Evolutionary conservation across 2,113 vertebrate species (phyloP).

Genomic region (Jaculus jaculus): DNA sequence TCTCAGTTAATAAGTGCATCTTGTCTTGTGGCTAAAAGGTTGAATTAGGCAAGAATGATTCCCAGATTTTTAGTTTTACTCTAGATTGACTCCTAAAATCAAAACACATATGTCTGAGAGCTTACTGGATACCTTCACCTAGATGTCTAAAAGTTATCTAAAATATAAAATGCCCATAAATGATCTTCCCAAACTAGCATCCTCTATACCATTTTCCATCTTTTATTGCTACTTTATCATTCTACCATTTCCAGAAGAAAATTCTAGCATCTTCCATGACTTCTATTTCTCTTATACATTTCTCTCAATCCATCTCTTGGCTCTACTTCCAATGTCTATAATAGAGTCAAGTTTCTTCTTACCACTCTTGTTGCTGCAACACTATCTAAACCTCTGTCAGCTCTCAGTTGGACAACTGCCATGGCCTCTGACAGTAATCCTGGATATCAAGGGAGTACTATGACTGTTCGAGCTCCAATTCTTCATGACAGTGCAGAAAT

Average conservation of each 20-base stretch:
- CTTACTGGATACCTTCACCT: background rate
- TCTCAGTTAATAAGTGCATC: background rate
- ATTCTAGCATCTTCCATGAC: background rate
- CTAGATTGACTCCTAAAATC: background rate
- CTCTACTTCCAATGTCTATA: constrained; percentile 28
- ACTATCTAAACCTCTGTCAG: constrained; percentile 15
- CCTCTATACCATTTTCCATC: background rate
- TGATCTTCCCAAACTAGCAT: background rate
- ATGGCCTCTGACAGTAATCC: constrained; percentile 49
- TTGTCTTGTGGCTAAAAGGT: background rate
- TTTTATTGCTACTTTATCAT: background rate
- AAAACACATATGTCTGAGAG: background rate
- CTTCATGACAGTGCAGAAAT: constrained; percentile 49
- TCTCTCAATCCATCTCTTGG: background rate
- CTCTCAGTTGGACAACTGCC: constrained; percentile 41
- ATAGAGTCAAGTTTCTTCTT: constrained; percentile 40
- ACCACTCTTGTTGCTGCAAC: background rate
- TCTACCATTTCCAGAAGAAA: constrained; percentile 1
- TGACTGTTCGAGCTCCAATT: constrained; percentile 27
- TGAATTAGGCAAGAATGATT: constrained; percentile 3
- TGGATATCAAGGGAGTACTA: constrained; percentile 39
- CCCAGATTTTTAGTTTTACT: background rate
- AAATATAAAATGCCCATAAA: background rate
- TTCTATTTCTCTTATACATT: constrained; percentile 10
- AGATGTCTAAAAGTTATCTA: background rate